A percentile compares a stretch with the other conserved stretches of the same genome.
phyloP scores from a whole-genome alignment of 2,113 vertebrate genomes.

The Cygnus buccinator region DNA sequence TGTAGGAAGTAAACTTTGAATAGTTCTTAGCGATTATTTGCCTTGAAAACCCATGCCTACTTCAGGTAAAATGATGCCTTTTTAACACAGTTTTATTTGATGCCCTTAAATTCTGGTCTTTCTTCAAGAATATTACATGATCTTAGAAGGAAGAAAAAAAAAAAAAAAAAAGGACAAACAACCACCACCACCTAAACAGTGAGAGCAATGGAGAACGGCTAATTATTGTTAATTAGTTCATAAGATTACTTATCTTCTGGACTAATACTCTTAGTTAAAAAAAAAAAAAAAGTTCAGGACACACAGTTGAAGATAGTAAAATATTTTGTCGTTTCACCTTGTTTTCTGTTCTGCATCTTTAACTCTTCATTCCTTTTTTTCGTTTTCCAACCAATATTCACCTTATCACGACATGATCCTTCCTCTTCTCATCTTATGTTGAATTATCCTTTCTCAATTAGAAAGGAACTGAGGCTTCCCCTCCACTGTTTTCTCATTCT shows the following conservation, averaged over 20 bases:
- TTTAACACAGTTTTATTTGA: background rate
- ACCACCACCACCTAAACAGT: no score
- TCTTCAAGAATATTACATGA: background rate
- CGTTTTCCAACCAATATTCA: background rate
- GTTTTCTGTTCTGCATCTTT: background rate
- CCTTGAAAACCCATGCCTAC: background rate
- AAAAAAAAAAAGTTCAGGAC: background rate
- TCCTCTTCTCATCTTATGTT: background rate
- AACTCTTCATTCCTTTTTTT: background rate
- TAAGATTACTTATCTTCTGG: background rate
- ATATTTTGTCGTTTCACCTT: background rate
- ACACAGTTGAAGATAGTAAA: background rate
- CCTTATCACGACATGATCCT: background rate
- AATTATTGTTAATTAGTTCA: background rate
- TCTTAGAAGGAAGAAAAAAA: background rate
- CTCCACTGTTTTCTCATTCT: background rate
- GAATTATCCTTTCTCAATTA: background rate
- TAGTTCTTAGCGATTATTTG: background rate
- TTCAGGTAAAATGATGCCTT: background rate
- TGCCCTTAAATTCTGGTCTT: background rate
- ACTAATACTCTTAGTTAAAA: background rate
- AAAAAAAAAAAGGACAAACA: no score
- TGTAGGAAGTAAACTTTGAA: background rate
- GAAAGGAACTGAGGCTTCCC: background rate
- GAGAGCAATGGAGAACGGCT: background rate